These are phyloP conservation scores for Melanotaenia nigrans DNA, from an alignment of 2,797 vertebrate species.

Conservation along the genomic window DNA sequence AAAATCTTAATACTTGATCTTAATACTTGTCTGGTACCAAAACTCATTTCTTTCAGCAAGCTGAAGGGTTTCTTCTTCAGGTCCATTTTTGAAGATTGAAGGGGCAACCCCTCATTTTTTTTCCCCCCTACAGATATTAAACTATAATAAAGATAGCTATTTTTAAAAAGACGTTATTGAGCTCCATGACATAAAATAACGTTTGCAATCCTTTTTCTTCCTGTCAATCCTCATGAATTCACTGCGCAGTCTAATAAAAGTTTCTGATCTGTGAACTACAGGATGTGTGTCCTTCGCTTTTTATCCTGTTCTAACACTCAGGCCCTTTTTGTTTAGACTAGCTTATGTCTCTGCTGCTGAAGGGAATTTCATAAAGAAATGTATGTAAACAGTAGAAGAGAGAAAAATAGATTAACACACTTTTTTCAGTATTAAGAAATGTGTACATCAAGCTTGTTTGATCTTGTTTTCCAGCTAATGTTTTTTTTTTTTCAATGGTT, in stretches of 20 bases:
- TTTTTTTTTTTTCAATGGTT: too few species aligned
- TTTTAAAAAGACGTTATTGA: not conserved
- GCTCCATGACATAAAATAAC: not conserved
- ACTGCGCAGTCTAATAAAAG: not conserved
- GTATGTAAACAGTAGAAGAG: too few species aligned
- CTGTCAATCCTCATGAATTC: not conserved
- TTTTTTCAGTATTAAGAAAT: too few species aligned
- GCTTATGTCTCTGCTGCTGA: too few species aligned
- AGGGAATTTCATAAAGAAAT: too few species aligned
- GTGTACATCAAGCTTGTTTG: too few species aligned
- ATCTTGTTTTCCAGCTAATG: not conserved
- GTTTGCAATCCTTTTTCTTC: not conserved
- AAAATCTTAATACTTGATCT: slow-evolving; percentile 16
- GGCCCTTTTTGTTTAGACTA: too few species aligned
- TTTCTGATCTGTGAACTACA: not conserved
- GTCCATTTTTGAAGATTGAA: not conserved
- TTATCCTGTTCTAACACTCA: too few species aligned
- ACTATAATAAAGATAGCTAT: not conserved
- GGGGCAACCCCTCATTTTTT: not conserved
- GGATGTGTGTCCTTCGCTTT: too few species aligned
- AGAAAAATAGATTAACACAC: too few species aligned
- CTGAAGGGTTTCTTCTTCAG: not conserved
- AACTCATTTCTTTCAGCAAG: not conserved
- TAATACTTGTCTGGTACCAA: not conserved
- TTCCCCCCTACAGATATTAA: not conserved